Evolutionary conservation across 2,113 vertebrate genomes (phyloP).

Genomic region (Cyprinodon variegatus): DNA sequence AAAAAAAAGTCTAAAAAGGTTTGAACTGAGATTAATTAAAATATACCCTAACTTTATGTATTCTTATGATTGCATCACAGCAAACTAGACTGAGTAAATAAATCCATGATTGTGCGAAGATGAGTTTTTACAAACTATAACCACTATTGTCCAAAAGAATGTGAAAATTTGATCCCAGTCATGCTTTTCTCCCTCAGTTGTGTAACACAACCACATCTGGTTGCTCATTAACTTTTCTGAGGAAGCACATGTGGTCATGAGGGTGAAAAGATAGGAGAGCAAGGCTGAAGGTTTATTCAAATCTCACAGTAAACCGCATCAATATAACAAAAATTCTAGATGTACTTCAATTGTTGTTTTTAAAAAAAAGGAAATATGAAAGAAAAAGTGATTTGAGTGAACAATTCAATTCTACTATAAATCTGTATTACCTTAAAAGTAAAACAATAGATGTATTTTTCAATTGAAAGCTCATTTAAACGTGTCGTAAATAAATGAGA

Average conservation of each 20-base stretch:
- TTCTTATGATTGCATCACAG: not conserved
- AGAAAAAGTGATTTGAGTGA: not conserved
- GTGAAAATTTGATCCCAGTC: not conserved
- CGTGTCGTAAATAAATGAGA: not conserved
- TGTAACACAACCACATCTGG: constrained; percentile 19
- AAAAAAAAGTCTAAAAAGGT: not conserved
- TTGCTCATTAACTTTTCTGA: constrained; percentile 53
- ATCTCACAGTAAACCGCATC: not conserved
- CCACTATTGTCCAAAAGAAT: not conserved
- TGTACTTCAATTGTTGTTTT: no score
- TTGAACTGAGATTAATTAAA: not conserved
- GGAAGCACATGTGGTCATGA: constrained; percentile 9
- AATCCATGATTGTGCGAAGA: not conserved
- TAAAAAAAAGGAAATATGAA: no score
- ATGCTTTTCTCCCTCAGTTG: constrained; percentile 9
- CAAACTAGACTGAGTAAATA: not conserved
- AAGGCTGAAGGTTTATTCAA: constrained; percentile 4
- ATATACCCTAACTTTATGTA: not conserved
- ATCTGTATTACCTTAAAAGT: not conserved
- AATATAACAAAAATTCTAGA: not conserved
- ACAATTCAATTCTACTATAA: not conserved
- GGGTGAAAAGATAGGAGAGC: constrained; percentile 21
- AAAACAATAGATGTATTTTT: not conserved
- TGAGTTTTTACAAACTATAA: not conserved
- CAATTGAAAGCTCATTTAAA: not conserved